Evolutionary conservation across 2,797 vertebrate species (phyloP).

Genomic region (Tokudaia tokunoshimensis): DNA sequence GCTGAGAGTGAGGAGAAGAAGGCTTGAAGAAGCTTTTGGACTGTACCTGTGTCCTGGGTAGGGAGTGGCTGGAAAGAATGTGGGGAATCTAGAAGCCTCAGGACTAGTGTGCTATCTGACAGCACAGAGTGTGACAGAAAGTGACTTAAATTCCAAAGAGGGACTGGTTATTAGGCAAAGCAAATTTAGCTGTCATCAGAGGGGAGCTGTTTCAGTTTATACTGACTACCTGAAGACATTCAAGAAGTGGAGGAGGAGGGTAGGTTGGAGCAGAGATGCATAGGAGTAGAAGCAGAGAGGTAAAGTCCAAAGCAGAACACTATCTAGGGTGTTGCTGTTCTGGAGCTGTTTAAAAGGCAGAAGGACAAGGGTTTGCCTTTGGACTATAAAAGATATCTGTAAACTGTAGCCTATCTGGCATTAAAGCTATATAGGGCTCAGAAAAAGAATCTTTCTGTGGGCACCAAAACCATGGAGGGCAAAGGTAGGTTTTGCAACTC

Average conservation of each 20-base stretch:
- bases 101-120: not conserved
- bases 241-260: not conserved
- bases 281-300: not conserved
- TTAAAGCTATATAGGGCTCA: not conserved
- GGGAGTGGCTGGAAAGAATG: not conserved
- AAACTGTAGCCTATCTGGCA: not conserved
- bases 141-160: not conserved
- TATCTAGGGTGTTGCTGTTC: not conserved
- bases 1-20: not conserved
- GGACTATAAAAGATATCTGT: not conserved
- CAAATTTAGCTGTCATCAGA: not conserved
- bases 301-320: not conserved
- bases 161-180: not conserved
- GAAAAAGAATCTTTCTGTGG: not conserved
- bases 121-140: not conserved
- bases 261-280: not conserved
- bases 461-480: not conserved
- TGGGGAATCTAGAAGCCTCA: not conserved
- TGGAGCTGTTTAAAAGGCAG: not conserved
- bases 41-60: not conserved
- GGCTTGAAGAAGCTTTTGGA: not conserved
- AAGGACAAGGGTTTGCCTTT: not conserved
- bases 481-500: not conserved
- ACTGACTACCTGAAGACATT: not conserved
- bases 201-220: not conserved